A percentile compares a stretch with the other conserved stretches of the same genome.
phyloP scores from a whole-genome alignment of 2,113 vertebrate genomes.

The Odontesthes bonariensis region DNA sequence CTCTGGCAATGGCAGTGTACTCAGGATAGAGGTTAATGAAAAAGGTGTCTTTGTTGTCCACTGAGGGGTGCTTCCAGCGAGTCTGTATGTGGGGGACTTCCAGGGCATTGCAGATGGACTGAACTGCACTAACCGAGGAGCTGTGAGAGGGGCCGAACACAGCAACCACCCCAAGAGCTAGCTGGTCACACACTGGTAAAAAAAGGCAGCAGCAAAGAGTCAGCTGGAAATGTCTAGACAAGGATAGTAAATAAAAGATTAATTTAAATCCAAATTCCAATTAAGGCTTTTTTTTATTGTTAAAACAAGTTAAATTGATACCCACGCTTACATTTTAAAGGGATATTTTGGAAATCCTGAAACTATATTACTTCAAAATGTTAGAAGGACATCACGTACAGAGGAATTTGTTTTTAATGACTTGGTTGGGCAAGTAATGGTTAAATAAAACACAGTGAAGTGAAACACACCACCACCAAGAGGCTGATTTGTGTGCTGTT shows the following conservation, averaged over 20 bases:
- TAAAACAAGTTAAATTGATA: not conserved
- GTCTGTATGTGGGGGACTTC: constrained; percentile 99
- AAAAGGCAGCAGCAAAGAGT: not conserved
- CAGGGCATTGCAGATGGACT: constrained; percentile 97
- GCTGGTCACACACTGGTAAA: constrained; percentile 92
- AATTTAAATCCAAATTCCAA: not conserved
- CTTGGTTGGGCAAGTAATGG: no score
- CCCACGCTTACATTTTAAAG: not conserved
- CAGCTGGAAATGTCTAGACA: not conserved
- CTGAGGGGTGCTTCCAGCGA: constrained; percentile 93
- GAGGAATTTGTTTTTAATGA: no score
- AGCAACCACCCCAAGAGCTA: constrained; percentile 94
- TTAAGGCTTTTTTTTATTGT: not conserved
- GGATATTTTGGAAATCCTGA: not conserved
- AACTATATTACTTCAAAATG: not conserved
- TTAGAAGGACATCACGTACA: no score
- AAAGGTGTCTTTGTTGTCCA: constrained; percentile 94
- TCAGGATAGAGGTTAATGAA: constrained; percentile 98
- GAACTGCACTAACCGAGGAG: constrained; percentile 95
- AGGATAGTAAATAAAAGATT: not conserved
- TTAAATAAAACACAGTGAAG: no score
- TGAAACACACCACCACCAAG: no score
- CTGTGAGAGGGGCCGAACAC: constrained; percentile 97
- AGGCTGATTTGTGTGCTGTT: no score
- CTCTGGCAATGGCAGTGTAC: constrained; percentile 92